Conservation (phyloP, 2,113 vertebrate genomes). For the Plecotus auritus region DNA sequence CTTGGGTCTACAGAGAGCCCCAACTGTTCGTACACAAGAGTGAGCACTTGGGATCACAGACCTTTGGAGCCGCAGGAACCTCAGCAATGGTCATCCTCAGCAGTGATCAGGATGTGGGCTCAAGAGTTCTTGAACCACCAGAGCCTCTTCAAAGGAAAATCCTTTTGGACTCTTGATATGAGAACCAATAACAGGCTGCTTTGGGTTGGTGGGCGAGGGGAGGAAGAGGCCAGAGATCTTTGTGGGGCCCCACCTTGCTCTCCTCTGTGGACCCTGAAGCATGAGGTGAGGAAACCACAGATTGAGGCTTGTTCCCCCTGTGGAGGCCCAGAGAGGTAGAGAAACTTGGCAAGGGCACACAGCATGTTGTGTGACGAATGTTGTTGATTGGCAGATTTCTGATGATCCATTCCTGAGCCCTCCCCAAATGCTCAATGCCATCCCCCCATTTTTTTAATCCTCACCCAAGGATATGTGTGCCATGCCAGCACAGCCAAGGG, state of each 20-base stretch:
- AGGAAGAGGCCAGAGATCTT: background rate
- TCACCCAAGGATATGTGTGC: background rate
- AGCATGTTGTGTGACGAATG: background rate
- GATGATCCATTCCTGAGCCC: background rate
- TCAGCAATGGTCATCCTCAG: background rate
- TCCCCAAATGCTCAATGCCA: background rate
- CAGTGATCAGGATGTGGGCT: background rate
- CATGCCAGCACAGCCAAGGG: too few relatives aligned
- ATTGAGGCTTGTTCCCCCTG: background rate
- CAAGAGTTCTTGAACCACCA: background rate
- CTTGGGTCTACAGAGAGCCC: background rate
- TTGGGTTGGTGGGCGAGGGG: background rate
- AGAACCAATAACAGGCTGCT: background rate
- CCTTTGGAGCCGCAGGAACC: background rate
- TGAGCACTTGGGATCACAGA: background rate
- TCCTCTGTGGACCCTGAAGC: background rate
- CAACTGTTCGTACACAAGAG: background rate
- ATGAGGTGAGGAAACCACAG: background rate
- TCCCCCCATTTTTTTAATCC: background rate
- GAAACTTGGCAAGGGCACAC: background rate
- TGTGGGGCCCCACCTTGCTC: accelerated
- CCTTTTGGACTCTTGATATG: background rate
- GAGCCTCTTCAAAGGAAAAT: background rate
- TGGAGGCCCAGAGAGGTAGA: background rate
- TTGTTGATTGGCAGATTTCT: background rate